Percentiles rank a stretch among this genome's conserved stretches.
Conservation (phyloP, 2,797 vertebrate genomes). For the Hapalemur alaotrensis region DNA sequence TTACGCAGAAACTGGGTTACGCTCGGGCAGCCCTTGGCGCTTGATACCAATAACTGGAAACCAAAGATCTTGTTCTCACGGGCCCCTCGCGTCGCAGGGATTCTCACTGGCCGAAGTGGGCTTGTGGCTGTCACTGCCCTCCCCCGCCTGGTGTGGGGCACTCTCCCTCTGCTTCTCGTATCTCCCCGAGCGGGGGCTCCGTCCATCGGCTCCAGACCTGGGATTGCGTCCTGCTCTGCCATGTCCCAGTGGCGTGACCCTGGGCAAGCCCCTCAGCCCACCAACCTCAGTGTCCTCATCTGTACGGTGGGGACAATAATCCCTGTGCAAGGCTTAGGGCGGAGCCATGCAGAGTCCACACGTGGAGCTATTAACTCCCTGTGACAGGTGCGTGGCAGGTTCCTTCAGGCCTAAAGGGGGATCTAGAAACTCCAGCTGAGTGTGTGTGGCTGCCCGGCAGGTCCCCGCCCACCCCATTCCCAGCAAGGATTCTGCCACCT, state of each 20-base stretch:
- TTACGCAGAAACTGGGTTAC: not conserved
- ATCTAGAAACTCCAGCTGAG: not conserved
- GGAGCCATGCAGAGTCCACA: not conserved
- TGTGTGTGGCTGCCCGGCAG: not conserved
- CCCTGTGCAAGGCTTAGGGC: not conserved
- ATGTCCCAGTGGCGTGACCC: not conserved
- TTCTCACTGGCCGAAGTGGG: rapidly evolving
- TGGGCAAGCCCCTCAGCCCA: not conserved
- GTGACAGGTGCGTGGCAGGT: rapidly evolving
- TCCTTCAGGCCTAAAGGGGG: not conserved
- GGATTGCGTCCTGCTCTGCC: not conserved
- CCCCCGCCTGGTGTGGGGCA: rapidly evolving
- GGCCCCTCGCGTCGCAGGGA: rapidly evolving
- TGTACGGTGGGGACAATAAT: not conserved
- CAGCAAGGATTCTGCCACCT: not conserved
- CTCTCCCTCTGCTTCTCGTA: not conserved
- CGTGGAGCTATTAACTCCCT: rapidly evolving
- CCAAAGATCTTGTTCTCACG: rapidly evolving
- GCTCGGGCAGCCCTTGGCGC: not conserved
- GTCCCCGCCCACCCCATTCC: too few species aligned
- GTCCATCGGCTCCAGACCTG: not conserved
- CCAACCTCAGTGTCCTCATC: not conserved
- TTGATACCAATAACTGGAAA: not conserved
- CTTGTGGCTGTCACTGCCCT: rapidly evolving
- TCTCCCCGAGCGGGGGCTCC: not conserved